A percentile compares a stretch with the other conserved stretches of the same genome.
phyloP scores from a whole-genome alignment of 2,113 vertebrate genomes.

The Nipponia nippon region DNA sequence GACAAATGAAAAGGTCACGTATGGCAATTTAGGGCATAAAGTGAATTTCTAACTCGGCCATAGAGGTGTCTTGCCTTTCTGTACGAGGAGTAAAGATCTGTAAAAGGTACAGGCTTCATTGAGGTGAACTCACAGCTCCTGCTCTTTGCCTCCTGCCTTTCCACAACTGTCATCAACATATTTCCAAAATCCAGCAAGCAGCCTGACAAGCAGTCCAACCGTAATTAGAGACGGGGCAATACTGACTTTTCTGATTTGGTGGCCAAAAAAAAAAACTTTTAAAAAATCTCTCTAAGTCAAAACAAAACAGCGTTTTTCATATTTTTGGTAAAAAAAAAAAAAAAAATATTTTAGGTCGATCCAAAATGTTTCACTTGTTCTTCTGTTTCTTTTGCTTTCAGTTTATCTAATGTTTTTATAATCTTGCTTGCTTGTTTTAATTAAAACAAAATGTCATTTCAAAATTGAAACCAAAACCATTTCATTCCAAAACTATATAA shows the following conservation, averaged over 20 bases:
- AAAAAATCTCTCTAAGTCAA: not conserved
- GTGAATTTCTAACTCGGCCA: not conserved
- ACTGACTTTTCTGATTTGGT: not conserved
- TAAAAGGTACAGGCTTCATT: constrained; percentile 2
- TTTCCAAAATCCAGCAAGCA: not conserved
- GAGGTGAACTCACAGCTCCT: not conserved
- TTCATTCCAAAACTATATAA: not conserved
- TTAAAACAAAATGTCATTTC: not conserved
- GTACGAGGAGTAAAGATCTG: not conserved
- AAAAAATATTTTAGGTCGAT: not conserved
- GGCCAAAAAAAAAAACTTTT: fast-evolving
- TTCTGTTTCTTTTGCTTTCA: not conserved
- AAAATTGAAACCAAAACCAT: not conserved
- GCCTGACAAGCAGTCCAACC: not conserved
- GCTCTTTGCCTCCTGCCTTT: not conserved
- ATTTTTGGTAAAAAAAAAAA: not conserved
- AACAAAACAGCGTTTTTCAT: not conserved
- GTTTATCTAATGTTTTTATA: not conserved
- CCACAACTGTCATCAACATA: not conserved
- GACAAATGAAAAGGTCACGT: not conserved
- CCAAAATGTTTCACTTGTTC: not conserved
- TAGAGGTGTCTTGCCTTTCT: not conserved
- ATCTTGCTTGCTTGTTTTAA: not conserved
- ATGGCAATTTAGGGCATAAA: not conserved
- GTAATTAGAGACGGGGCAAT: not conserved